These are phyloP conservation scores for Gymnocheta viridis DNA, from an alignment of 2,888 invertebrate species.

Conservation along the genomic window DNA sequence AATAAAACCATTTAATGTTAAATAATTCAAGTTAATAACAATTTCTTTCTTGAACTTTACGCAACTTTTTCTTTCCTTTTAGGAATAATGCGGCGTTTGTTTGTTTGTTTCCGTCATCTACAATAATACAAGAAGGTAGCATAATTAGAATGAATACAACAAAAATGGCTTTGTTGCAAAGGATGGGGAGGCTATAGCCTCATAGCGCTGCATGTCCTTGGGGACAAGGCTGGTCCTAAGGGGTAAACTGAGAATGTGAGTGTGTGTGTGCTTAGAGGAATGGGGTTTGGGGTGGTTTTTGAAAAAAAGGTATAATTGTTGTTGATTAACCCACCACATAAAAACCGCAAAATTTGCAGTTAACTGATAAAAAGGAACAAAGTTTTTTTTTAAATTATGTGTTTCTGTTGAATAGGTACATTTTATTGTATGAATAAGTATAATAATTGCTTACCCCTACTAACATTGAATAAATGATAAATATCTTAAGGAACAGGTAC, in stretches of 20 bases:
- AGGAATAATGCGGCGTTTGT: conserved; percentile 16
- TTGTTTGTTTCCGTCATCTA: conserved; percentile 4
- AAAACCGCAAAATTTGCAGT: conserved; percentile 68
- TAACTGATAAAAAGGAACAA: conserved; percentile 58
- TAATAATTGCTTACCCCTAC: conserved; percentile 40
- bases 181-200: conserved; percentile 43
- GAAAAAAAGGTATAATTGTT: conserved; percentile 51
- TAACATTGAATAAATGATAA: conserved; percentile 49
- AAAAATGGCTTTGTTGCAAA: conserved; percentile 50
- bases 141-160: conserved; percentile 68
- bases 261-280: too few species aligned
- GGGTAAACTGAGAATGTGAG: background rate
- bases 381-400: background rate
- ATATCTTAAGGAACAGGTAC: conserved; percentile 61
- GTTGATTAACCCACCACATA: conserved; percentile 60
- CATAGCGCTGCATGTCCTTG: conserved; percentile 51
- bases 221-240: conserved; percentile 47
- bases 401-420: conserved; percentile 3
- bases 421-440: conserved; percentile 11
- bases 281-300: background rate
- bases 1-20: conserved; percentile 71
- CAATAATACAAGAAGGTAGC: conserved; percentile 60
- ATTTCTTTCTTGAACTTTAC: conserved; percentile 54
- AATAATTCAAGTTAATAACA: conserved; percentile 73
- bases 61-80: background rate